A percentile compares a stretch with the other conserved stretches of the same genome.
Evolutionary conservation across 2,888 invertebrate genomes (phyloP).

Genomic region (Capitulum mitella): DNA sequence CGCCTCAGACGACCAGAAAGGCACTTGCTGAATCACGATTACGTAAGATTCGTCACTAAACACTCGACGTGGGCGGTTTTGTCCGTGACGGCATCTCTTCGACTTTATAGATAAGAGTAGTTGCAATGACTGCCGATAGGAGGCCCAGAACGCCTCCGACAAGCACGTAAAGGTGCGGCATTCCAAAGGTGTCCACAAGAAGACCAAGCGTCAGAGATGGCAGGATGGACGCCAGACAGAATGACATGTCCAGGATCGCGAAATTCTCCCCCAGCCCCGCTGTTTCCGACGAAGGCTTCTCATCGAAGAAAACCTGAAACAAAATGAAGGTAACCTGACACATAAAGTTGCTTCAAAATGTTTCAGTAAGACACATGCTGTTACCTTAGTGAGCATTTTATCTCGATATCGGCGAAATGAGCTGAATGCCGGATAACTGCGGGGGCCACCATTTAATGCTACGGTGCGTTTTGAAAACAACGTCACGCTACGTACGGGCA

Average conservation of each 20-base stretch:
- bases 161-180: slow-evolving; percentile 9
- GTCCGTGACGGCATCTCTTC: not conserved
- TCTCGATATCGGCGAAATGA: too few species aligned
- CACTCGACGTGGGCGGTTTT: not conserved
- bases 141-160: not conserved
- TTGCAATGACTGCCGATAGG: not conserved
- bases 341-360: too few species aligned
- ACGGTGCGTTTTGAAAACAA: too few species aligned
- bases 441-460: too few species aligned
- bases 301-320: not conserved
- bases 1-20: too few species aligned
- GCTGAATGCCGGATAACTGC: too few species aligned
- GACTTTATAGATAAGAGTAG: not conserved
- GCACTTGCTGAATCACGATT: too few species aligned
- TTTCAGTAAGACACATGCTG: too few species aligned
- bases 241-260: slow-evolving; percentile 18
- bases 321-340: too few species aligned
- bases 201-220: not conserved
- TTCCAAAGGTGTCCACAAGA: not conserved
- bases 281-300: not conserved
- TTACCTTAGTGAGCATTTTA: too few species aligned
- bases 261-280: slow-evolving; percentile 3
- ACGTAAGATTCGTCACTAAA: too few species aligned
- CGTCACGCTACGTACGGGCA: too few species aligned
- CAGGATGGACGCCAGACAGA: slow-evolving; percentile 4